Percentiles rank a stretch among this genome's conserved stretches.
Conservation (phyloP, 2,113 vertebrate genomes). For the Coptodon bakossiorum region DNA sequence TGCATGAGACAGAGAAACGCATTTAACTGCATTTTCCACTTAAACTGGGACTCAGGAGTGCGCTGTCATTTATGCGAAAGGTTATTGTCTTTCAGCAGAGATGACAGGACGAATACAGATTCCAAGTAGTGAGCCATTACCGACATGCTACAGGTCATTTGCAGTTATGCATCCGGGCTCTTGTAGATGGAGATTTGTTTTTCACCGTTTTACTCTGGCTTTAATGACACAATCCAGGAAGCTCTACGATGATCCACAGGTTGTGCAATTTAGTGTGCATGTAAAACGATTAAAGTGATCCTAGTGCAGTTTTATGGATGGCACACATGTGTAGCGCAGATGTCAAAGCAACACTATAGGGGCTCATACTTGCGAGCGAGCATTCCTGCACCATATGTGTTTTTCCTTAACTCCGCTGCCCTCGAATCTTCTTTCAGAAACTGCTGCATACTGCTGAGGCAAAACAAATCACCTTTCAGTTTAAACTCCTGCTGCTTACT, state of each 20-base stretch:
- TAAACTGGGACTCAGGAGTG: neutral
- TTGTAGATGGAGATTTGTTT: neutral
- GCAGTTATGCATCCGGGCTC: neutral
- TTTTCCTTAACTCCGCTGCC: constrained; percentile 3
- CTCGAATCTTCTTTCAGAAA: neutral
- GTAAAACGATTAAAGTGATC: constrained; percentile 21
- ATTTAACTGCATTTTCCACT: constrained; percentile 6
- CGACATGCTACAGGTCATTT: constrained; percentile 10
- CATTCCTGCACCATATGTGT: constrained; percentile 49
- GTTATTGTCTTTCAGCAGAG: constrained; percentile 22
- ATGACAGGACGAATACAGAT: neutral
- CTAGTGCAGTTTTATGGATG: constrained; percentile 15
- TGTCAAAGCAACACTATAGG: constrained; percentile 38
- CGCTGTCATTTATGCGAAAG: neutral
- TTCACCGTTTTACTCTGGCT: neutral
- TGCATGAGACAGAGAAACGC: neutral
- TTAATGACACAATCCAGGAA: neutral
- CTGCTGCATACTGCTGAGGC: neutral
- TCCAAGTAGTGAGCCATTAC: neutral
- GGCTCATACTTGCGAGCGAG: neutral
- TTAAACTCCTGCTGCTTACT: neutral
- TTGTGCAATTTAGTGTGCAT: neutral
- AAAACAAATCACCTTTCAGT: constrained; percentile 1
- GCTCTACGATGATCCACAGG: neutral
- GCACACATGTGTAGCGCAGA: constrained; percentile 53